A percentile compares a stretch with the other conserved stretches of the same genome.
phyloP scores from a whole-genome alignment of 2,888 invertebrate species.

The Perithous albicinctus region DNA sequence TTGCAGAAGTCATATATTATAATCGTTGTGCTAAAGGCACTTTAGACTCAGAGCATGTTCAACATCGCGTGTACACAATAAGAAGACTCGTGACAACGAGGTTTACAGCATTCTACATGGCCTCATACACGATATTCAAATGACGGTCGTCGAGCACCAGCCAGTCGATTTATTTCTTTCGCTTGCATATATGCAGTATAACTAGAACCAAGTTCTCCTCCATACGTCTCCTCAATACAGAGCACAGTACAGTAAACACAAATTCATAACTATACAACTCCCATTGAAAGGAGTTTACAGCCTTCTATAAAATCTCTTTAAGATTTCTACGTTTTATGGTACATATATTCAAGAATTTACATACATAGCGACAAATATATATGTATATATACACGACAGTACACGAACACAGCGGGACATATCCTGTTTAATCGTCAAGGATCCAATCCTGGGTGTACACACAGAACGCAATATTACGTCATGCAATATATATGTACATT shows the following conservation, averaged over 20 bases:
- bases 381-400: not conserved
- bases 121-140: conserved; percentile 42
- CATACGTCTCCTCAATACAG: not conserved
- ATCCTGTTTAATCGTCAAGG: conserved; percentile 24
- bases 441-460: conserved; percentile 13
- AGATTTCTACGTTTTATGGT: conserved; percentile 43
- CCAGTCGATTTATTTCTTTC: conserved; percentile 39
- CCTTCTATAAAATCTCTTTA: conserved; percentile 36
- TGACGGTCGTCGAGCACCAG: conserved; percentile 10
- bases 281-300: conserved; percentile 21
- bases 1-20: not conserved
- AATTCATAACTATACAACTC: conserved; percentile 34
- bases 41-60: not conserved
- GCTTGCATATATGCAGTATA: not conserved
- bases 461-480: conserved; percentile 37
- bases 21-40: not conserved
- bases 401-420: conserved; percentile 14
- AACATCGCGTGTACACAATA: conserved; percentile 41
- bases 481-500: conserved; percentile 48
- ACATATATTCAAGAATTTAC: conserved; percentile 47
- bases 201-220: conserved; percentile 14
- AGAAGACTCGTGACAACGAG: conserved; percentile 39
- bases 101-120: conserved; percentile 15
- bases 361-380: conserved; percentile 33
- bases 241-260: conserved; percentile 36